A percentile compares a stretch with the other conserved stretches of the same genome.
These are phyloP conservation scores for Mobula birostris DNA, from an alignment of 2,113 vertebrate species.

Conservation along the genomic window DNA sequence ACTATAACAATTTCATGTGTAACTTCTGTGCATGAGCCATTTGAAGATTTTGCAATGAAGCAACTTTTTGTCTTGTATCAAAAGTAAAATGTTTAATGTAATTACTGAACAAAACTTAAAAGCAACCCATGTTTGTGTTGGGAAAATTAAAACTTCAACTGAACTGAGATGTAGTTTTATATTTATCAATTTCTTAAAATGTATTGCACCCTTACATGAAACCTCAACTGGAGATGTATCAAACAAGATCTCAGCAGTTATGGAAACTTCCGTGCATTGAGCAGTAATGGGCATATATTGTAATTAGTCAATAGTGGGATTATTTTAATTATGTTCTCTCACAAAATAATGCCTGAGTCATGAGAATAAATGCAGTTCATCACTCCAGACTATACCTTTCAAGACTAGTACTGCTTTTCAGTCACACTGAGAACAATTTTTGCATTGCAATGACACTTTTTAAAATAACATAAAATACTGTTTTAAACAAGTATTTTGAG, in stretches of 20 bases:
- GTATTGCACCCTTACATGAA: neutral
- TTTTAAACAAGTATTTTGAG: neutral
- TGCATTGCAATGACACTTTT: neutral
- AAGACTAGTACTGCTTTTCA: constrained; percentile 4
- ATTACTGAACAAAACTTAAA: neutral
- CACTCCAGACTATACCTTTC: neutral
- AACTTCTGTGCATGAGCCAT: neutral
- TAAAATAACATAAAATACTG: constrained; percentile 6
- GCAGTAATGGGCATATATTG: neutral
- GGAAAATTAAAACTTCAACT: neutral
- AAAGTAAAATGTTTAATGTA: neutral
- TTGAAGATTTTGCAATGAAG: neutral
- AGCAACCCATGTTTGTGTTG: neutral
- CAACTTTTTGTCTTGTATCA: neutral
- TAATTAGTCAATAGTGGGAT: neutral
- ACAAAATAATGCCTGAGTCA: neutral
- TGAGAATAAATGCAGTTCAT: neutral
- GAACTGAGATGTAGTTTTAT: neutral
- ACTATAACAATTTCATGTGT: neutral
- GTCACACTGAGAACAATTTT: neutral
- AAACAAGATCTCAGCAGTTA: neutral
- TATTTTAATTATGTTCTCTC: neutral
- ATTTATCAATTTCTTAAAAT: neutral
- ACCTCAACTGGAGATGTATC: neutral
- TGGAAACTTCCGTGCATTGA: neutral